Evolutionary conservation across 1,140 invertebrate genomes (phyloP), one percentile per base, ranked within the genome.

Genomic region (Macrotrachela quadricornifera): DNA sequence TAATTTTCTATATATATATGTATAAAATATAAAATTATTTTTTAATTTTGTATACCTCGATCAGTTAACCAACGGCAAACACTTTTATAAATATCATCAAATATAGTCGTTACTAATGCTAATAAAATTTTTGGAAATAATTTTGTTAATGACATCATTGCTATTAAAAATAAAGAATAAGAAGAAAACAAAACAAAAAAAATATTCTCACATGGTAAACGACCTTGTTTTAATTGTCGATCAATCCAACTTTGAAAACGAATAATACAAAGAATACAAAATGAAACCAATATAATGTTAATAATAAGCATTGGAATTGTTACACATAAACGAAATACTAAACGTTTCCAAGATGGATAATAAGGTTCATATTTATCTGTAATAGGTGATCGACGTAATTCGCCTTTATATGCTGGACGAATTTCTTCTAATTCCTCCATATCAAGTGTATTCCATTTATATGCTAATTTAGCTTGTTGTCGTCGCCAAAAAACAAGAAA

Each of bases 11-110:
- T 37, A 64, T 65, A 50, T 16, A 10, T 18, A 30, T 4, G 49
- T 52, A 21, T 15, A 40, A 56, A 30, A 30, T 30, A 4, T 30
- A 30, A 4, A 4, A 4, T 8, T 30, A 30, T 30, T 30, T 30
- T 30, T 30, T 8, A 2, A 30, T 30, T 30, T 30, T 30, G 2
- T 8, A 60, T 75, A 91, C 87, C 87, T 77, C 80, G 79, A 63
- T 92, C 81, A 68, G 94, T 94, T 1, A 94, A 74, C 82, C 83
- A 90, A 45, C 83, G 73, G 6, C 87, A 88, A 57, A 95, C 79
- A 65, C 83, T 80, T 55, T 83, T 84, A 68, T 94, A 94, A 42
- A 83, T 78, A 60, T 85, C 83, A 69, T 94, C 87, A 71, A 90
- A 79, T 2, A 87, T 64, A 0, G 83, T 80, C 55, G 94, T 91